phyloP scores from a whole-genome alignment of 2,888 invertebrate species.

The Mechanitis mazaeus region DNA sequence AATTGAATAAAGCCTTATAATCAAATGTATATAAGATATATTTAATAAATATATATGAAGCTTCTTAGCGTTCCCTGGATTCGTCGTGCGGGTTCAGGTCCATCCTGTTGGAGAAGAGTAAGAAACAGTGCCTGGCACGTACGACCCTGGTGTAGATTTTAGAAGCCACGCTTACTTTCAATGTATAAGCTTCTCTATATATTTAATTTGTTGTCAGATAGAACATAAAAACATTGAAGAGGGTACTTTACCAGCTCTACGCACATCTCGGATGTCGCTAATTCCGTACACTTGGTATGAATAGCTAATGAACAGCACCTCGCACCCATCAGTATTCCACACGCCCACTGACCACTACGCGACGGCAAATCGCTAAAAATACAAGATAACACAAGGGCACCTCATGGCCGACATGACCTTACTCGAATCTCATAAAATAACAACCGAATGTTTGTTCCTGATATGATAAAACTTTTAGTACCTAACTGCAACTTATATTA shows the following conservation, averaged over 20 bases:
- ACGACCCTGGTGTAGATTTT: too few species aligned
- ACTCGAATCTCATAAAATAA: conserved; percentile 60
- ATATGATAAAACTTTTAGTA: conserved; percentile 32
- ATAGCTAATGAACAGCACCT: conserved; percentile 54
- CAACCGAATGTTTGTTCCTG: conserved; percentile 49
- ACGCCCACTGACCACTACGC: conserved; percentile 41
- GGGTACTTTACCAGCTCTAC: conserved; percentile 31
- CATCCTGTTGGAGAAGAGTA: too few species aligned
- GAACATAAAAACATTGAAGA: conserved; percentile 7
- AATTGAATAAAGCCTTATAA: too few species aligned
- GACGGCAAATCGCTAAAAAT: conserved; percentile 71
- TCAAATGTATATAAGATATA: too few species aligned
- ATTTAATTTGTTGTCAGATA: too few species aligned
- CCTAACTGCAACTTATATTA: conserved; percentile 21
- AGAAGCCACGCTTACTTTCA: too few species aligned
- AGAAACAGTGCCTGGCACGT: too few species aligned
- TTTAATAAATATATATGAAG: too few species aligned
- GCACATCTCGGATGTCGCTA: conserved; percentile 64
- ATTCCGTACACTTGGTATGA: conserved; percentile 67
- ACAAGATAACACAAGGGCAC: conserved; percentile 61
- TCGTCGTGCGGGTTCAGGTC: too few species aligned
- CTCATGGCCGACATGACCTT: conserved; percentile 62
- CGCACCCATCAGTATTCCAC: conserved; percentile 62
- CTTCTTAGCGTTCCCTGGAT: too few species aligned
- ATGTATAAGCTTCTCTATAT: too few species aligned